phyloP scores from a whole-genome alignment of 2,113 vertebrate species.

The Poeciliopsis retropinna region DNA sequence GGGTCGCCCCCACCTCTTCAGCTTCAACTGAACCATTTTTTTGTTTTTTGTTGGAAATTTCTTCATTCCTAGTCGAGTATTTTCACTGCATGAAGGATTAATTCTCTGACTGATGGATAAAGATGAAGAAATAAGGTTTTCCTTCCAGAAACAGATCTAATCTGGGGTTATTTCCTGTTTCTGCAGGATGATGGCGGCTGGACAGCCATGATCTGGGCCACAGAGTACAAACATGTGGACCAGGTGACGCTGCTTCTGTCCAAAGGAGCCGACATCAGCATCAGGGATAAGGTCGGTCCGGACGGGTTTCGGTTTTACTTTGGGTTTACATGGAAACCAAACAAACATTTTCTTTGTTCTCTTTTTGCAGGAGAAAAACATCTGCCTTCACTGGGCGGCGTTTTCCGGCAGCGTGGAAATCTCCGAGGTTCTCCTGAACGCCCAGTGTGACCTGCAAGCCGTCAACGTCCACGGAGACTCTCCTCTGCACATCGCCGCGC shows the following conservation, averaged over 20 bases:
- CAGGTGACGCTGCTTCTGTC: conserved; percentile 93
- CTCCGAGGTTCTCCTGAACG: conserved; percentile 89
- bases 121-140: not conserved
- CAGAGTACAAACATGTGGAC: conserved; percentile 94
- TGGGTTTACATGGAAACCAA: too few relatives aligned
- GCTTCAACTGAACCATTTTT: too few relatives aligned
- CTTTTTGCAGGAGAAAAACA: conserved; percentile 90
- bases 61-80: not conserved
- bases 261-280: conserved; percentile 92
- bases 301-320: not conserved
- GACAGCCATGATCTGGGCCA: conserved; percentile 99
- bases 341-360: too few relatives aligned
- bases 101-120: not conserved
- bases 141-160: too few relatives aligned
- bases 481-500: conserved; percentile 92
- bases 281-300: conserved; percentile 90
- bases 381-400: conserved; percentile 98
- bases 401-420: conserved; percentile 98
- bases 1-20: too few relatives aligned
- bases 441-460: conserved; percentile 87
- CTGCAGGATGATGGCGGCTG: conserved; percentile 94
- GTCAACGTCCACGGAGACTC: conserved; percentile 97
- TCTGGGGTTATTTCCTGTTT: not conserved
- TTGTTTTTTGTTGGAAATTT: not conserved
- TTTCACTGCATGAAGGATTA: not conserved